These are phyloP conservation scores for Saguinus midas DNA, from an alignment of 2,113 vertebrate species.

Conservation along the genomic window DNA sequence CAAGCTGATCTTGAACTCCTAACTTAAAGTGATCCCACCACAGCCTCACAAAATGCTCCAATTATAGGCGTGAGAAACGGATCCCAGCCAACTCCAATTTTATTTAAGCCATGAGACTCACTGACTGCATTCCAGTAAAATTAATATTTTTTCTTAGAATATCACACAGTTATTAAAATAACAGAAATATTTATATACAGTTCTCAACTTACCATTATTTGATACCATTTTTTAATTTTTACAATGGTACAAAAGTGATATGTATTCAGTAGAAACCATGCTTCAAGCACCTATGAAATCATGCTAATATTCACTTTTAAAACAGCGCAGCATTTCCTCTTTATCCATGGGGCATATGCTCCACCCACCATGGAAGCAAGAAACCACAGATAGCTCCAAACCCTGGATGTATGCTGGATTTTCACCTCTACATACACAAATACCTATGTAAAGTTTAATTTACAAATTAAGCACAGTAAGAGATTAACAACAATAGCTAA, in stretches of 20 bases:
- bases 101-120: too few relatives aligned
- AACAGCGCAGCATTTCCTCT: not conserved
- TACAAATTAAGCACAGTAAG: not conserved
- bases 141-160: not conserved
- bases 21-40: too few relatives aligned
- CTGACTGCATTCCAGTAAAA: not conserved
- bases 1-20: too few relatives aligned
- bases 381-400: not conserved
- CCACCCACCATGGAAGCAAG: not conserved
- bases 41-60: too few relatives aligned
- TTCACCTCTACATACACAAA: not conserved
- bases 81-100: too few relatives aligned
- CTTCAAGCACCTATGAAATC: not conserved
- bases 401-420: not conserved
- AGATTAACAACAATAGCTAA: not conserved
- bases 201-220: not conserved
- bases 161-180: not conserved
- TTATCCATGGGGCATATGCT: not conserved
- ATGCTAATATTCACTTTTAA: not conserved
- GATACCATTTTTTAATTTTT: not conserved
- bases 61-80: too few relatives aligned
- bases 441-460: not conserved
- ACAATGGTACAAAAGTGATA: not conserved
- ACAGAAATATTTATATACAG: not conserved
- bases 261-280: not conserved